Conservation (phyloP, 2,888 invertebrate species). For the Thecocarcelia acutangulata region DNA sequence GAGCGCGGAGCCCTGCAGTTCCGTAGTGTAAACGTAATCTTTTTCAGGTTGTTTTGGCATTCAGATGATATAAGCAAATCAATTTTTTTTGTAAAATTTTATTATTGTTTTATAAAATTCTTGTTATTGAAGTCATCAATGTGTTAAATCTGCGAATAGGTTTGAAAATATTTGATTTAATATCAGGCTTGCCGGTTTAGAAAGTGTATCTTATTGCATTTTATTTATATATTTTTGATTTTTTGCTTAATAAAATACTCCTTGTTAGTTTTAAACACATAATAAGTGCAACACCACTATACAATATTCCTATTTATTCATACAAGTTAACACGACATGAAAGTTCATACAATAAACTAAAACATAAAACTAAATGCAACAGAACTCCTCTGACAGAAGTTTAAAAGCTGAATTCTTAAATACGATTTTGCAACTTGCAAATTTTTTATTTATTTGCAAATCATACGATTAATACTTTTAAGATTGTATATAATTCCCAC, state of each 20-base stretch:
- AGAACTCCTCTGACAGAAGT: conserved; percentile 1
- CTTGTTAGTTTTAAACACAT: conserved; percentile 52
- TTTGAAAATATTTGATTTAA: background rate
- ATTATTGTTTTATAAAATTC: too few relatives aligned
- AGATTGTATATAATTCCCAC: too few relatives aligned
- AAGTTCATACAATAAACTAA: conserved; percentile 19
- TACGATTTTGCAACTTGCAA: too few relatives aligned
- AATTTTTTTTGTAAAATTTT: too few relatives aligned
- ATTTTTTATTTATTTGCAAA: too few relatives aligned
- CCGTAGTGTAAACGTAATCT: too few relatives aligned
- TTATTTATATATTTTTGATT: background rate
- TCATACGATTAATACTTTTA: too few relatives aligned
- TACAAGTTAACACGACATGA: conserved; percentile 25
- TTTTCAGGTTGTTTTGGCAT: too few relatives aligned
- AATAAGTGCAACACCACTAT: conserved; percentile 34
- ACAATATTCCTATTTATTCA: conserved; percentile 45
- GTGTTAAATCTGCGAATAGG: background rate
- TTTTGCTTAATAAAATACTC: conserved; percentile 19
- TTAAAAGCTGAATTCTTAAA: conserved; percentile 7
- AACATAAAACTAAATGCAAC: conserved; percentile 21
- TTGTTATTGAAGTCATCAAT: background rate
- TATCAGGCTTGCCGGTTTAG: conserved; percentile 10
- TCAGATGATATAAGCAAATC: too few relatives aligned
- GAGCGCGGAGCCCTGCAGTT: background rate
- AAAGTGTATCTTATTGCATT: background rate